Conservation (phyloP, 2,113 vertebrate species). For the Patagioenas fasciata region DNA sequence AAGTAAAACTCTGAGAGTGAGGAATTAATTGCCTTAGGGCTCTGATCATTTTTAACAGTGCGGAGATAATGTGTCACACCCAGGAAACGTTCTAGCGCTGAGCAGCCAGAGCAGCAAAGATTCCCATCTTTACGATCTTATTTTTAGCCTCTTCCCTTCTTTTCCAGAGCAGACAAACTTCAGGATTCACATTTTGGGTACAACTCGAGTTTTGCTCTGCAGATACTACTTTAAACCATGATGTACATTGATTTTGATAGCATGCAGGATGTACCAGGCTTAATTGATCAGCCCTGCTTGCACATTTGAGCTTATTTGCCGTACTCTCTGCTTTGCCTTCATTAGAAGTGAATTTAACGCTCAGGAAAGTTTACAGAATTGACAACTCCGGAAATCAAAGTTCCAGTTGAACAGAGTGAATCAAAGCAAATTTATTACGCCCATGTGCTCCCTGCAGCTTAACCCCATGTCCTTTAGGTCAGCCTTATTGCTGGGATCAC, state of each 20-base stretch:
- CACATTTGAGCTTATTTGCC: background rate
- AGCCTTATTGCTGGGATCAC: background rate
- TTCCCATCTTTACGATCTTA: background rate
- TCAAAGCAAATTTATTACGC: background rate
- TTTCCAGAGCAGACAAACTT: background rate
- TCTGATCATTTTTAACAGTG: background rate
- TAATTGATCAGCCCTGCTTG: conserved; percentile 13
- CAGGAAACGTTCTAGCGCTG: background rate
- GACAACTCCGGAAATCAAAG: background rate
- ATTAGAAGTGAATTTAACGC: background rate
- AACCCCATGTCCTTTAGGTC: background rate
- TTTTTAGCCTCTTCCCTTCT: background rate
- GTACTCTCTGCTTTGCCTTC: background rate
- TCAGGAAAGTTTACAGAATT: conserved; percentile 13
- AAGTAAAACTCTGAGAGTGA: conserved; percentile 7
- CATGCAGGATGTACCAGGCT: background rate
- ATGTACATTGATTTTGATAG: conserved; percentile 2
- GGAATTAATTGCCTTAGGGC: conserved; percentile 21
- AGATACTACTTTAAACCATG: background rate
- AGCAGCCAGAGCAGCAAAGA: background rate
- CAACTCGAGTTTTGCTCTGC: background rate
- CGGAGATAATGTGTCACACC: background rate
- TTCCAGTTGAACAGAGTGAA: background rate
- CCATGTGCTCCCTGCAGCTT: background rate
- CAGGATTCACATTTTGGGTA: background rate